Conservation (phyloP, 2,888 invertebrate species). For the Allacma fusca region DNA sequence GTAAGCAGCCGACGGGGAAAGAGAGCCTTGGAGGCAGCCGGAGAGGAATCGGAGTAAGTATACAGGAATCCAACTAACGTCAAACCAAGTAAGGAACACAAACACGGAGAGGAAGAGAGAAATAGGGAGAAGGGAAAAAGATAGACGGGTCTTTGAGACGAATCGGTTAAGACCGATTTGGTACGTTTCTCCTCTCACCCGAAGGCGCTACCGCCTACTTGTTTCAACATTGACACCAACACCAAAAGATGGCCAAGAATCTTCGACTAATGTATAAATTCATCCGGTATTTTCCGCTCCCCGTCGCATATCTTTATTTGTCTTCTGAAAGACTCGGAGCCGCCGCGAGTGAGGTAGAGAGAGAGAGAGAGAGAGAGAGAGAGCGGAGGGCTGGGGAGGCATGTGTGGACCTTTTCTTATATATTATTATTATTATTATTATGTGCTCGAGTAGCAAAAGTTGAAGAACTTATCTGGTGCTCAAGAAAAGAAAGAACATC, state of each 20-base stretch:
- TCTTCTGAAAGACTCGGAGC: neutral
- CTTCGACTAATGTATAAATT: neutral
- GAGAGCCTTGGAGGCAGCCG: neutral
- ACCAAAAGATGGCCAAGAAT: constrained; percentile 36
- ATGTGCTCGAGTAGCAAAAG: constrained; percentile 24
- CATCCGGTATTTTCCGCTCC: neutral
- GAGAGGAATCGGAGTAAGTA: neutral
- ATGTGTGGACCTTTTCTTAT: constrained; percentile 6
- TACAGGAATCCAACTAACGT: neutral
- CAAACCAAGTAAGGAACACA: constrained; percentile 8
- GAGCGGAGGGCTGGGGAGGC: neutral
- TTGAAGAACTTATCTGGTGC: constrained; percentile 36
- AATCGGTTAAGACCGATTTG: constrained; percentile 28
- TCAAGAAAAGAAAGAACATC: constrained; percentile 31
- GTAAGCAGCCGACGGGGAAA: constrained; percentile 8
- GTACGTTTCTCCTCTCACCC: constrained; percentile 34
- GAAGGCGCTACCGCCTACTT: constrained; percentile 31
- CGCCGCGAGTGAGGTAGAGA: neutral
- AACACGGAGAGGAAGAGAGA: constrained; percentile 19
- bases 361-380: neutral
- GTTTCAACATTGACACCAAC: constrained; percentile 31
- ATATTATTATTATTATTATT: constrained; percentile 2
- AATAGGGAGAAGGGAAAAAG: constrained; percentile 15
- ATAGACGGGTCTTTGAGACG: constrained; percentile 21
- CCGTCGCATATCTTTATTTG: neutral